Percentiles rank a stretch among this genome's conserved stretches.
These are phyloP conservation scores for Elegia similella DNA, from an alignment of 2,888 invertebrate species.

Conservation along the genomic window DNA sequence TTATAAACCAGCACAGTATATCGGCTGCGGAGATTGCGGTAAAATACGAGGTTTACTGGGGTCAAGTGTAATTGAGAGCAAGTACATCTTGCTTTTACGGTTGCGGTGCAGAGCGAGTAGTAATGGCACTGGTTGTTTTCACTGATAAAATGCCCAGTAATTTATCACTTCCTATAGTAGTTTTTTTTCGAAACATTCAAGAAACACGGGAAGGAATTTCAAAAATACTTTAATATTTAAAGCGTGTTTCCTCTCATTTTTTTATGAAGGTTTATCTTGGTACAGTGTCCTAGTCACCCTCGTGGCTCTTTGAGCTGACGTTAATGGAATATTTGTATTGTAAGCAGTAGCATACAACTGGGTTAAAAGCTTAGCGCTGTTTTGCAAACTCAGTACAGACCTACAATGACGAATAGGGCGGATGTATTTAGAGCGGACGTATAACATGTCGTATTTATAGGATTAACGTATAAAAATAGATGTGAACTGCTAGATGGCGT, in stretches of 20 bases:
- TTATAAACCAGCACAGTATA: slow-evolving; percentile 25
- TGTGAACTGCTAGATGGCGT: neutral
- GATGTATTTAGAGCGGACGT: slow-evolving; percentile 18
- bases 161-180: slow-evolving; percentile 20
- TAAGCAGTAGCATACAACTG: slow-evolving; percentile 45
- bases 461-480: slow-evolving; percentile 11
- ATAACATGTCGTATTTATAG: slow-evolving; percentile 9
- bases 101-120: slow-evolving; percentile 20
- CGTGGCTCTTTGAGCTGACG: slow-evolving; percentile 40
- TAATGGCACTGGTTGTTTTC: slow-evolving; percentile 12
- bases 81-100: slow-evolving; percentile 31
- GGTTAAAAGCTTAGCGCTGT: slow-evolving; percentile 70
- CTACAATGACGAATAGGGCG: slow-evolving; percentile 25
- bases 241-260: neutral
- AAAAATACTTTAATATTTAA: neutral
- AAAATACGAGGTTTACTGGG: slow-evolving; percentile 30
- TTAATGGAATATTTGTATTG: slow-evolving; percentile 57
- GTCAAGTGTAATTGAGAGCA: slow-evolving; percentile 36
- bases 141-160: slow-evolving; percentile 19
- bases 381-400: slow-evolving; percentile 34
- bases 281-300: slow-evolving; percentile 36
- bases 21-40: slow-evolving; percentile 30
- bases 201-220: neutral
- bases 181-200: neutral
- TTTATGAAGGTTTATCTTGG: neutral